A percentile compares a stretch with the other conserved stretches of the same genome.
phyloP scores from a whole-genome alignment of 2,113 vertebrate species.

The Coryphaenoides rupestris region DNA sequence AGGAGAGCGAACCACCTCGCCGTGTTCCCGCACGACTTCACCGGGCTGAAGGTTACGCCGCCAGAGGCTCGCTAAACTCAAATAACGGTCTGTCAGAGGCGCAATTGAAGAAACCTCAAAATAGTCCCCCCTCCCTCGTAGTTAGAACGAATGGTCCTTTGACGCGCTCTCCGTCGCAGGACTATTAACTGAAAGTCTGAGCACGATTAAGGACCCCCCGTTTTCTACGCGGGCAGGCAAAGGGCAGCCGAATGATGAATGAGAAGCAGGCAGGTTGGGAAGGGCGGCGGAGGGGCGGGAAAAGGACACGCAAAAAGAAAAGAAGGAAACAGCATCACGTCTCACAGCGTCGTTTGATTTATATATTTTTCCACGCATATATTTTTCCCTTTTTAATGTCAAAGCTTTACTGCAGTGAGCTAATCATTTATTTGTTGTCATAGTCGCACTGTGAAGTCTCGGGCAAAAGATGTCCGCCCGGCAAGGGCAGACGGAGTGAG shows the following conservation, averaged over 20 bases:
- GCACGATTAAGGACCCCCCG: constrained; percentile 43
- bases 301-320: constrained; percentile 31
- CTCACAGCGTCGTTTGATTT: background rate
- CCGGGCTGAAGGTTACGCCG: constrained; percentile 42
- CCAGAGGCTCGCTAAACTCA: constrained; percentile 45
- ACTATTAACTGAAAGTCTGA: constrained; percentile 61
- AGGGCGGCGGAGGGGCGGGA: constrained; percentile 32
- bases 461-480: background rate
- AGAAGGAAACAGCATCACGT: constrained; percentile 21
- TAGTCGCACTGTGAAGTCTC: constrained; percentile 12
- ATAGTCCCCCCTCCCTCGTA: constrained; percentile 54
- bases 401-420: constrained; percentile 13
- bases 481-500: constrained; percentile 14
- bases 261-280: constrained; percentile 44
- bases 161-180: constrained; percentile 46
- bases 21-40: constrained; percentile 40
- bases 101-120: constrained; percentile 64
- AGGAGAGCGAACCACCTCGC: constrained; percentile 28
- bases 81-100: constrained; percentile 62
- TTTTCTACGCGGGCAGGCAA: constrained; percentile 56
- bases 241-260: constrained; percentile 64
- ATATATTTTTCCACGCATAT: too few relatives aligned
- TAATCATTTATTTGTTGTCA: constrained; percentile 7
- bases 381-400: constrained; percentile 11
- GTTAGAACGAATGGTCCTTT: constrained; percentile 54